Evolutionary conservation across 35 echinoderm and acorn worm species (phyloP).

Genomic region (Amphiura filiformis): DNA sequence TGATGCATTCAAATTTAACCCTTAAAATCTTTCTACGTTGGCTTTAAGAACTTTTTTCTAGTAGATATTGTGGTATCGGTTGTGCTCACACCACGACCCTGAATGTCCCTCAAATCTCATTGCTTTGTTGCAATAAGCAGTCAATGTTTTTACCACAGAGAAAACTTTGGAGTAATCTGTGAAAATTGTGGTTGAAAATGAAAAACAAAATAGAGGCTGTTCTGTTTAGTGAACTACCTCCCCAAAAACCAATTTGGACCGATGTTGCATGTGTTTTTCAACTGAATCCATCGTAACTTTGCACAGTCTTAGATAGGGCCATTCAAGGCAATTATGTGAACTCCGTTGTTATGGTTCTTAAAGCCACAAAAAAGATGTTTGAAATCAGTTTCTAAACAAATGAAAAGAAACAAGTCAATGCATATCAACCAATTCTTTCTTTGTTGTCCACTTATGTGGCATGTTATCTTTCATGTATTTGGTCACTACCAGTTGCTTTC

Average conservation of each 20-base stretch:
- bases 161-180: not conserved
- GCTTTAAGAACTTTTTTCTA: too few species aligned
- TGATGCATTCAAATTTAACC: too few species aligned
- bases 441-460: too few species aligned
- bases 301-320: not conserved
- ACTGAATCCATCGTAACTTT: not conserved
- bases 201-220: not conserved
- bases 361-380: too few species aligned
- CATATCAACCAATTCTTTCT: too few species aligned
- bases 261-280: not conserved
- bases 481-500: too few species aligned
- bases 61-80: too few species aligned
- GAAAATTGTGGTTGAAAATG: slow-evolving; percentile 4
- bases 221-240: not conserved
- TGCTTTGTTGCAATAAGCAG: not conserved
- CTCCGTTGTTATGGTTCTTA: too few species aligned
- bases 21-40: too few species aligned
- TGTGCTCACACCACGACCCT: not conserved
- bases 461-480: too few species aligned
- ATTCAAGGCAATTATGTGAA: not conserved
- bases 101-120: slow-evolving; percentile 10
- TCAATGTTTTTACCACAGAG: slow-evolving; percentile 5
- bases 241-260: not conserved
- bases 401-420: too few species aligned
- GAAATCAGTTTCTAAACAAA: too few species aligned